phyloP scores from a whole-genome alignment of 2,888 invertebrate species.

The Lepidocyrtinus sp. region DNA sequence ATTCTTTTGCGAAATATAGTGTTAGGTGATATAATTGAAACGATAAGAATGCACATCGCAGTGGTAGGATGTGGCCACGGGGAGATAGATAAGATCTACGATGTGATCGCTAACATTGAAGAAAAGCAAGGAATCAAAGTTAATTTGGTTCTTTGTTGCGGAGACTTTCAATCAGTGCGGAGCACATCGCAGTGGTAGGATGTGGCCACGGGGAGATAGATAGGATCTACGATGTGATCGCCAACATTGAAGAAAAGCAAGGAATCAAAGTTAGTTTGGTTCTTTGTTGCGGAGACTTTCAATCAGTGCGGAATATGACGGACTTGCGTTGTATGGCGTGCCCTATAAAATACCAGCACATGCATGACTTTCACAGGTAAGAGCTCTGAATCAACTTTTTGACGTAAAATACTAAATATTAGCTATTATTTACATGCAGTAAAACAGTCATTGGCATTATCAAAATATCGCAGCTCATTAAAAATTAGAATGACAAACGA shows the following conservation, averaged over 20 bases:
- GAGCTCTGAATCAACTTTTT: too few species aligned
- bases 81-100: slow-evolving; percentile 95
- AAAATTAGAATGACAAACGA: too few species aligned
- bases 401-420: too few species aligned
- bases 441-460: too few species aligned
- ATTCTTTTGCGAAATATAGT: not conserved
- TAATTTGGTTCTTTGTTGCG: slow-evolving; percentile 96
- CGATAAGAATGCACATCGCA: slow-evolving; percentile 89
- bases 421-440: too few species aligned
- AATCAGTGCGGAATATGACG: slow-evolving; percentile 89
- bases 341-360: slow-evolving; percentile 90
- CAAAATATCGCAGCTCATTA: too few species aligned
- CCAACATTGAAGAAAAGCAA: slow-evolving; percentile 81
- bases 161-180: slow-evolving; percentile 97
- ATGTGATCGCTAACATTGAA: slow-evolving; percentile 84
- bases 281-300: slow-evolving; percentile 98
- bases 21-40: not conserved
- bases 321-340: slow-evolving; percentile 96
- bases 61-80: slow-evolving; percentile 99
- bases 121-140: slow-evolving; percentile 82
- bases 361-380: slow-evolving; percentile 95
- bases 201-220: slow-evolving; percentile 99
- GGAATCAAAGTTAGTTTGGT: slow-evolving; percentile 89
- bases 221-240: slow-evolving; percentile 90
- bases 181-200: slow-evolving; percentile 97